A percentile compares a stretch with the other conserved stretches of the same genome.
These are phyloP conservation scores for Craseonycteris thonglongyai DNA, from an alignment of 2,113 vertebrate genomes.

Conservation along the genomic window DNA sequence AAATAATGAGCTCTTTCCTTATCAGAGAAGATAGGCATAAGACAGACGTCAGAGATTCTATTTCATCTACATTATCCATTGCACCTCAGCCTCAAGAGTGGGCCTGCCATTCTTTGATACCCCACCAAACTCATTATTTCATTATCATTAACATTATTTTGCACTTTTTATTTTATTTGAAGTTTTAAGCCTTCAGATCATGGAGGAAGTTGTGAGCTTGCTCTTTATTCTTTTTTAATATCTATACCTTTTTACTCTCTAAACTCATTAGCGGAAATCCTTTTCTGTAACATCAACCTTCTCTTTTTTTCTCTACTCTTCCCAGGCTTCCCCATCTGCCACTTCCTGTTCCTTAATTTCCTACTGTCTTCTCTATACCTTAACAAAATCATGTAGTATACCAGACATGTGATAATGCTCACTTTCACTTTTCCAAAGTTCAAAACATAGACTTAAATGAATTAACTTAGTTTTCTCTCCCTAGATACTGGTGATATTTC, in stretches of 20 bases:
- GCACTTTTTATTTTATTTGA: neutral
- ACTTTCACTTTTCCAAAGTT: conserved; percentile 59
- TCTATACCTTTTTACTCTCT: neutral
- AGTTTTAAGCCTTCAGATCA: neutral
- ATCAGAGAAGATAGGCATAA: neutral
- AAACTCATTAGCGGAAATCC: neutral
- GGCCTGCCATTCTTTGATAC: neutral
- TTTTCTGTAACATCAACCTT: neutral
- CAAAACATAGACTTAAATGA: conserved; percentile 56
- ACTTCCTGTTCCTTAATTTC: neutral
- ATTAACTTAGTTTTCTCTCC: conserved; percentile 25
- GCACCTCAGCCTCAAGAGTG: neutral
- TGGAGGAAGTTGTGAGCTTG: neutral
- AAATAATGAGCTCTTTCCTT: no score
- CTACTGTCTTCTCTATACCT: neutral
- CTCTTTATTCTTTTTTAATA: neutral
- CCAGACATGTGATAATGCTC: neutral
- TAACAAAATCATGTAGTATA: neutral
- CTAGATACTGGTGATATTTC: conserved; percentile 84
- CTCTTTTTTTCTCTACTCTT: neutral
- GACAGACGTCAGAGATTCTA: neutral
- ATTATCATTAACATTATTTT: neutral
- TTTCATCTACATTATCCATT: neutral
- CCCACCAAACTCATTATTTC: neutral
- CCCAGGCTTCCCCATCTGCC: neutral